A percentile compares a stretch with the other conserved stretches of the same genome.
Evolutionary conservation across 2,888 invertebrate species (phyloP).

Genomic region (Chironomus riparius): DNA sequence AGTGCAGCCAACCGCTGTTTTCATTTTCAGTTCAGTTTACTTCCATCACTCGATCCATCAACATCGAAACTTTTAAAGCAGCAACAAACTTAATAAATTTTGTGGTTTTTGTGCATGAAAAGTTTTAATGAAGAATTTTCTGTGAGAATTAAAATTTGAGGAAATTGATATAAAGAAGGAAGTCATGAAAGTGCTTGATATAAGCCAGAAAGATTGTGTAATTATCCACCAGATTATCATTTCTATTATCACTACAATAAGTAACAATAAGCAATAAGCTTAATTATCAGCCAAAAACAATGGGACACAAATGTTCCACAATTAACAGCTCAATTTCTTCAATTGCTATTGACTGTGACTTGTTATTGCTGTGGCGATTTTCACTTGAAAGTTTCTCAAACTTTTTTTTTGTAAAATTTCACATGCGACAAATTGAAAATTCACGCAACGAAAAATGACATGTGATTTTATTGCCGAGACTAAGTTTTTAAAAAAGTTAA

Average conservation of each 20-base stretch:
- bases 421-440: neutral
- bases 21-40: neutral
- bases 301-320: neutral
- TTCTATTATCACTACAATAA: neutral
- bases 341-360: no score
- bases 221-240: neutral
- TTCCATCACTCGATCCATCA: neutral
- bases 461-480: neutral
- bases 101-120: neutral
- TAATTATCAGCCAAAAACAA: neutral
- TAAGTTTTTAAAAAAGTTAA: neutral
- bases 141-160: neutral
- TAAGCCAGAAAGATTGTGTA: constrained; percentile 26
- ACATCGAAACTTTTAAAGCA: neutral
- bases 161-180: neutral
- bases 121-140: neutral
- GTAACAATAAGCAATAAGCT: neutral
- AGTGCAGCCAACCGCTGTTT: no score
- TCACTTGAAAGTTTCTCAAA: neutral
- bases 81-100: neutral
- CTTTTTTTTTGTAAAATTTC: neutral
- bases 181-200: constrained; percentile 14
- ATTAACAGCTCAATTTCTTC: neutral
- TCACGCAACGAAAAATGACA: neutral
- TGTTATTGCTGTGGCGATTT: neutral